Conservation (phyloP, 1,140 invertebrate genomes). For the Bombus soroeensis region DNA sequence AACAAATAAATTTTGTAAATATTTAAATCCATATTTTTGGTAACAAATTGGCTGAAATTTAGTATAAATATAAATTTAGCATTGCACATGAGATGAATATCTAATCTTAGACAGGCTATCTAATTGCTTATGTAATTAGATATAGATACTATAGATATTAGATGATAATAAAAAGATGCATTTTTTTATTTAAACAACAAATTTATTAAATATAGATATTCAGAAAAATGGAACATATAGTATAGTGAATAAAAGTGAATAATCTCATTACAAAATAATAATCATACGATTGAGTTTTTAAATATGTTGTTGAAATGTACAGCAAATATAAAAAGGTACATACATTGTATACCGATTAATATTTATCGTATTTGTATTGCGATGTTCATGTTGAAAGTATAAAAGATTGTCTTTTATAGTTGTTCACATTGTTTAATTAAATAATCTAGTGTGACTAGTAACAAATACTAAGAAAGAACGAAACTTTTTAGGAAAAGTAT, state of each 20-base stretch:
- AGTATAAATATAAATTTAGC: background rate
- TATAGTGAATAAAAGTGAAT: slow-evolving; percentile 40
- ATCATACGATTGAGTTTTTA: slow-evolving; percentile 28
- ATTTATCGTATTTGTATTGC: slow-evolving; percentile 19
- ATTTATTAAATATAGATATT: slow-evolving; percentile 37
- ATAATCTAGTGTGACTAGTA: slow-evolving; percentile 30
- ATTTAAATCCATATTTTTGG: background rate
- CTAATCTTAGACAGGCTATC: background rate
- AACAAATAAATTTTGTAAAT: background rate
- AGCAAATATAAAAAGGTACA: slow-evolving; percentile 32
- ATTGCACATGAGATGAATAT: background rate
- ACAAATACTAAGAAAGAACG: slow-evolving; percentile 19
- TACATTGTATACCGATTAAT: slow-evolving; percentile 7
- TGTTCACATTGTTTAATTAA: slow-evolving; percentile 10
- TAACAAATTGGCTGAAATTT: background rate
- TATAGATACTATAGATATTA: background rate
- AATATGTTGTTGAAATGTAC: slow-evolving; percentile 23
- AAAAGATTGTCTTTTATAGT: slow-evolving; percentile 50
- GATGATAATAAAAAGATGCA: background rate
- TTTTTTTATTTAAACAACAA: slow-evolving; percentile 27
- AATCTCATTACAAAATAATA: slow-evolving; percentile 41
- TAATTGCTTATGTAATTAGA: background rate
- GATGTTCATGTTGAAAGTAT: slow-evolving; percentile 25
- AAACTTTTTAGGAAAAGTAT: background rate
- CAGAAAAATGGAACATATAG: slow-evolving; percentile 15